Evolutionary conservation across 2,113 vertebrate genomes (phyloP).

Genomic region (Anser cygnoides): DNA sequence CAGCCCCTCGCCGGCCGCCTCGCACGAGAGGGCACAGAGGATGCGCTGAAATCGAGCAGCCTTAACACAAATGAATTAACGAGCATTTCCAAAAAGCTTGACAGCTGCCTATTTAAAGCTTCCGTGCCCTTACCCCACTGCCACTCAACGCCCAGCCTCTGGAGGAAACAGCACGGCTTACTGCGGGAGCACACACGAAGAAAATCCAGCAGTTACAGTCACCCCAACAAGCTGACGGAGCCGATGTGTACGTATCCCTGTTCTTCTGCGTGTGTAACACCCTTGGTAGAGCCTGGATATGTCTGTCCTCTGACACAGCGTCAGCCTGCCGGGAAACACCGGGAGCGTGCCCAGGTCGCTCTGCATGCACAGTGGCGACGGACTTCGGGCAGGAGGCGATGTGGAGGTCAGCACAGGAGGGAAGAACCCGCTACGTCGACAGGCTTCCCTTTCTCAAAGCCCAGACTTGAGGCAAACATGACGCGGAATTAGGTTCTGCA

Average conservation of each 20-base stretch:
- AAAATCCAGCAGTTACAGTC: background rate
- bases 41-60: background rate
- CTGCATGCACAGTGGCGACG: background rate
- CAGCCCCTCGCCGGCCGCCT: background rate
- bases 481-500: background rate
- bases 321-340: background rate
- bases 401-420: background rate
- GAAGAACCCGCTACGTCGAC: background rate
- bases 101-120: background rate
- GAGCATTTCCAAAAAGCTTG: constrained; percentile 1
- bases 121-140: background rate
- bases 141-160: background rate
- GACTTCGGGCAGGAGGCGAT: background rate
- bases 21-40: too few species aligned
- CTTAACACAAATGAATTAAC: background rate
- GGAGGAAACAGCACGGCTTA: background rate
- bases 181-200: background rate
- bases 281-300: background rate
- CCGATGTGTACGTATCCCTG: too few species aligned
- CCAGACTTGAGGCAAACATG: background rate
- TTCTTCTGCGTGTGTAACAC: too few species aligned
- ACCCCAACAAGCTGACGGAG: background rate
- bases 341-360: background rate
- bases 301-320: rapidly evolving
- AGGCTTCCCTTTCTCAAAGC: background rate